Conservation (phyloP, 2,888 invertebrate species). For the Rhimphoctona megacephalus region DNA sequence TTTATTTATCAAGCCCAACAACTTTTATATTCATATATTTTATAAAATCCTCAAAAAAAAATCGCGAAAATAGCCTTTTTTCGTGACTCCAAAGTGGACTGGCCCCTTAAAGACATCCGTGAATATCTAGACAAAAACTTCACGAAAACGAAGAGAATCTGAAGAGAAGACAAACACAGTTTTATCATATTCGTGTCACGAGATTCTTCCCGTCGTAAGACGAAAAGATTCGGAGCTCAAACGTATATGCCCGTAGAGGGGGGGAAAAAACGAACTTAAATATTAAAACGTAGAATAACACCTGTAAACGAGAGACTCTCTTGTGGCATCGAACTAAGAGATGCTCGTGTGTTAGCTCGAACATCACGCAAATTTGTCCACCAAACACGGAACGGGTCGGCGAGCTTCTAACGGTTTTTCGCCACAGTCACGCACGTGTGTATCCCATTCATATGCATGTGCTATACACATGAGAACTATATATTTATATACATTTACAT, state of each 20-base stretch:
- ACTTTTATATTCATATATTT: no score
- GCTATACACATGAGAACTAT: neutral
- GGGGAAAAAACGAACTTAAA: slow-evolving; percentile 11
- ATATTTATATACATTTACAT: neutral
- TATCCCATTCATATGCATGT: slow-evolving; percentile 49
- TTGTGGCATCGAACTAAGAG: neutral
- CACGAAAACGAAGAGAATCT: neutral
- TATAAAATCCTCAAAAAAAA: no score
- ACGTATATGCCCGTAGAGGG: neutral
- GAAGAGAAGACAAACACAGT: neutral
- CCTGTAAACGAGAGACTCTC: slow-evolving; percentile 36
- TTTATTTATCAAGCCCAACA: no score
- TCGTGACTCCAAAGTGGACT: no score
- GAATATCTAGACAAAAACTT: neutral
- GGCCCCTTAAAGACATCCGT: no score
- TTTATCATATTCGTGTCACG: slow-evolving; percentile 22
- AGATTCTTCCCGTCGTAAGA: slow-evolving; percentile 18
- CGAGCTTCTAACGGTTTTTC: slow-evolving; percentile 63
- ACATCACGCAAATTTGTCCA: slow-evolving; percentile 70
- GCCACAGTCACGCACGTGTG: slow-evolving; percentile 72
- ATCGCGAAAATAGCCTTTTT: no score
- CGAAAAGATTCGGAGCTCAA: neutral
- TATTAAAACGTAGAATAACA: slow-evolving; percentile 35
- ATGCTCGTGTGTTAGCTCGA: slow-evolving; percentile 45
- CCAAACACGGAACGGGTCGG: slow-evolving; percentile 66